Base-by-base conservation (phyloP, 1,140 invertebrate genomes). In the Danaus melanippus region DNA sequence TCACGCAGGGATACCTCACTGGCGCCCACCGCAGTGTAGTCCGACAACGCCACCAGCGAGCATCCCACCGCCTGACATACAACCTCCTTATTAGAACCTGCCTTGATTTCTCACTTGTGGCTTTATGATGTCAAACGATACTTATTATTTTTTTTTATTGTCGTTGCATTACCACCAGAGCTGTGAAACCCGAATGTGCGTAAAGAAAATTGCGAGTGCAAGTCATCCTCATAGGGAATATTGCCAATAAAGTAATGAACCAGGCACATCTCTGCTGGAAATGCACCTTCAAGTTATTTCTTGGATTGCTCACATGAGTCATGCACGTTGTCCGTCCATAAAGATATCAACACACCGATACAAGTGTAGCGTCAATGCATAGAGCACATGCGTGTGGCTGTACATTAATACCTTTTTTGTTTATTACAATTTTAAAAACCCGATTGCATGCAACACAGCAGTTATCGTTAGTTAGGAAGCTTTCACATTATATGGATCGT, bases 1-100 rank as follows among this genome's bases (percentile, higher is more conserved):
- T 97, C 96, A 42, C 90, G 90, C 86, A 98, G 91, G 51, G 93
- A 94, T 17, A 97, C 92, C 86, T 98, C 96, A 52, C 93, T 94
- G 55, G 92, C 91, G 58, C 96, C 95, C 74, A 96, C 91, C 32
- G 95, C 94, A 74, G 92, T 93, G 88, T 97, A 98, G 89, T 98
- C 96, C 53, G 96, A 95, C 69, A 98, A 88, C 52, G 94, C 95
- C 68, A 95, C 87, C 81, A 94, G 96, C 76, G 90, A 89, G 75
- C 91, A 91, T 67, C 92, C 92, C 92, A 87, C 87, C 67, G 80
- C 82, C 86, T 87, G 66, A 32, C 51, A 21, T 53, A 57, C 9
- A 9, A 39, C 32, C 42, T 51, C 42, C 6, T 32, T 32, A 32
- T 32, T 32, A 32, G 7, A 32, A 32, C 21, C 21, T 32, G 7